Base-by-base conservation (phyloP, 1,140 invertebrate species). In the Stegodyphus dumicola region DNA sequence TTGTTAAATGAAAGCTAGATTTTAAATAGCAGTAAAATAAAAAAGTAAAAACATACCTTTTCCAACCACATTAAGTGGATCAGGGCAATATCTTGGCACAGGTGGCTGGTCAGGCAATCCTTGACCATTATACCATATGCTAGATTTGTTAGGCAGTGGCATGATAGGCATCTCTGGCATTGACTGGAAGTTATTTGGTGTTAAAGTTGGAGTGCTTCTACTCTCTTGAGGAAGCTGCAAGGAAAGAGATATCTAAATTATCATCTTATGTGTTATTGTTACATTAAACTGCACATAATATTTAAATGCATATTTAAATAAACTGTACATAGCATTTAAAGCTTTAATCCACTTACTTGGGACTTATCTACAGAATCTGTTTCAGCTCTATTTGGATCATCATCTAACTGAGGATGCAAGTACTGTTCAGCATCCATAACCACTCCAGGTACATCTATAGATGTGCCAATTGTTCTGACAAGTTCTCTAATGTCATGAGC, bases 371-470 rank as follows among this genome's bases (percentile, higher is more conserved):
- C 73, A 15, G 81, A 85, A 76, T 85, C 81, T 10, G 81, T 85
- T 52, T 86, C 84, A 18, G 56, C 65, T 48, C 53, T 86, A 33
- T 33, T 33, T 15, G 77, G 84, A 48, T 86, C 76, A 71, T 86
- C 84, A 33, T 77, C 70, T 33, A 79, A 33, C 90, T 95, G 96
- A 0, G 96, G 96, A 89, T 97, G 95, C 49, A 98, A 91, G 90
- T 98, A 98, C 89, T 98, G 96, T 87, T 98, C 97, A 0, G 95
- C 95, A 89, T 96, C 96, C 79, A 96, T 94, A 64, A 97, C 91
- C 9, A 95, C 92, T 88, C 96, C 95, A 0, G 95, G 94, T 5
- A 94, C 94, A 87, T 96, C 96, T 86, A 94, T 93, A 5, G 93
- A 93, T 67, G 95, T 94, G 75, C 95, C 95, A 17, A 98, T 91